Evolutionary conservation across 1,140 invertebrate species (phyloP).

Genomic region (Proales similis): DNA sequence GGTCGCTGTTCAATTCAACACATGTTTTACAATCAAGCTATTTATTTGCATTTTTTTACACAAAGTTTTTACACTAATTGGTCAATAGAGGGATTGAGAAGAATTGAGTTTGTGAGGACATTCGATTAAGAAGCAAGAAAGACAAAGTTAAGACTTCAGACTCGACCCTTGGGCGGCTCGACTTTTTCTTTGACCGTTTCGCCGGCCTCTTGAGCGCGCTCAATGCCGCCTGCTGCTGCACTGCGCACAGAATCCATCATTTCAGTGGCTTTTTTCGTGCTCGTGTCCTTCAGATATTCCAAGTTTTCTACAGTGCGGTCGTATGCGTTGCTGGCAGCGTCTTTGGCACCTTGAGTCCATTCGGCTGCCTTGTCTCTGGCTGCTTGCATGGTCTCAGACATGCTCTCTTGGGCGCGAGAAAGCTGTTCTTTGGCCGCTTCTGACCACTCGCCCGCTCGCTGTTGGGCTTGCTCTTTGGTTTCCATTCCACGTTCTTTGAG

Average conservation of each 20-base stretch:
- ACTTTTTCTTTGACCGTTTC: constrained; percentile 24
- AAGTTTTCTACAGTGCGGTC: constrained; percentile 17
- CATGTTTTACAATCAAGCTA: neutral
- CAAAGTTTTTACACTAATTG: too few species aligned
- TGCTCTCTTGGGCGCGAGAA: neutral
- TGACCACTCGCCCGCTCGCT: neutral
- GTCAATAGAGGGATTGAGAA: too few species aligned
- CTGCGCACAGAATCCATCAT: constrained; percentile 2
- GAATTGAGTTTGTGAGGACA: too few species aligned
- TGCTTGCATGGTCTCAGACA: neutral
- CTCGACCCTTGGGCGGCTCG: neutral
- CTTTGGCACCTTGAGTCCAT: neutral
- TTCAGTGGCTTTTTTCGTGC: neutral
- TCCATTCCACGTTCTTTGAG: neutral
- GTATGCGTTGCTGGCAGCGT: constrained; percentile 1
- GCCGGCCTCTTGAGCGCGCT: constrained; percentile 8
- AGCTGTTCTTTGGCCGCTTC: neutral
- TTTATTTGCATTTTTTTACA: neutral
- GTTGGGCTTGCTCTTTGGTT: neutral
- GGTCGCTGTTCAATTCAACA: too few species aligned
- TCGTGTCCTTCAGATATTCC: constrained; percentile 11
- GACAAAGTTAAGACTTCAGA: too few species aligned
- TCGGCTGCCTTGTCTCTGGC: constrained; percentile 8
- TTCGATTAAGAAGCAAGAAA: too few species aligned
- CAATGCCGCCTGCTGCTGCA: constrained; percentile 5